Base-by-base conservation (phyloP, 2,888 invertebrate species). In the Julus scandinavius region DNA sequence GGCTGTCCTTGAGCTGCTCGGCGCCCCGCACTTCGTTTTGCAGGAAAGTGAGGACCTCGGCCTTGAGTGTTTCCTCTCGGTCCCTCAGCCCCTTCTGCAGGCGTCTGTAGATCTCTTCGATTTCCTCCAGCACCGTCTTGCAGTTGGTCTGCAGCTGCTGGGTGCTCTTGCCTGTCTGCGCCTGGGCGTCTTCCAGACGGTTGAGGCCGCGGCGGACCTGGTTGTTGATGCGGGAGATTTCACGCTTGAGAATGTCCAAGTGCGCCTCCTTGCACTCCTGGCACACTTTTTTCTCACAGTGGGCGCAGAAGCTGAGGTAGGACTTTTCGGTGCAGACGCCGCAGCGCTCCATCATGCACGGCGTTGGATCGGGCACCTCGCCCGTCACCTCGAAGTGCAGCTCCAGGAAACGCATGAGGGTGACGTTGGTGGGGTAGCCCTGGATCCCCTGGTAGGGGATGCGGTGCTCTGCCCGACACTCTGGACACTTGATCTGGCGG, bases 211-310 rank as follows among this genome's bases (percentile, higher is more conserved):
- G 95, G 89, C 92, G 90, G 20, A 91, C 91, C 94, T 97, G 97
- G 92, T 96, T 96, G 92, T 97, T 96, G 89, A 98, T 96, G 91
- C 98, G 95, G 89, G 95, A 94, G 85, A 98, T 97, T 94, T 98
- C 98, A 89, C 98, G 94, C 90, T 98, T 95, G 89, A 99, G 93
- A 90, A 98, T 98, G 92, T 99, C 98, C 95, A 98, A 96, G 92
- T 99, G 99, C 17, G 98, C 97, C 80, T 92, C 92, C 93, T 98
- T 98, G 93, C 99, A 99, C 92, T 98, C 98, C 90, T 96, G 96
- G 93, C 99, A 99, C 90, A 99, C 96, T 93, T 98, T 97, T 92
- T 98, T 98, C 91, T 99, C 98, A 93, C 99, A 99, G 93, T 99
- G 99, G 45, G 96, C 96, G 93, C 99, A 99, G 87, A 95, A 94